These are phyloP conservation scores for Propithecus perrieri DNA, from an alignment of 2,797 vertebrate genomes.

Conservation along the genomic window DNA sequence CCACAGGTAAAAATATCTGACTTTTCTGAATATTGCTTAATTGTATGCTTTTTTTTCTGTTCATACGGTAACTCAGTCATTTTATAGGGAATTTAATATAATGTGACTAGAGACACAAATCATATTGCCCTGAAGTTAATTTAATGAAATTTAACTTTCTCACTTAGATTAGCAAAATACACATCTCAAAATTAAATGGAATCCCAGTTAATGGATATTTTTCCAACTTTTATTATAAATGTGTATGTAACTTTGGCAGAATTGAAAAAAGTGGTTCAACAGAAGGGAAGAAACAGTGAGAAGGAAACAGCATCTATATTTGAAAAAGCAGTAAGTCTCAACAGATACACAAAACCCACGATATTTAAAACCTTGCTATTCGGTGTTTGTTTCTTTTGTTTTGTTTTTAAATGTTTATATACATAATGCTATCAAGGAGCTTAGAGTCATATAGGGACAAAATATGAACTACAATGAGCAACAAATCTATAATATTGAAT, in stretches of 20 bases:
- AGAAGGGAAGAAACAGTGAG: background rate
- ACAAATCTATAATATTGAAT: background rate
- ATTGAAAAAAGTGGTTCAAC: background rate
- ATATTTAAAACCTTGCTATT: background rate
- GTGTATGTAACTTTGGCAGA: background rate
- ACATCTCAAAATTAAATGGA: background rate
- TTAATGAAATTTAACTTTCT: slow-evolving; percentile 18
- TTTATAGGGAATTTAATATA: background rate
- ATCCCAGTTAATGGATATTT: background rate
- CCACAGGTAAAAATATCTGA: background rate
- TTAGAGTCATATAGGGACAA: background rate
- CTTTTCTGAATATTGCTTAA: background rate
- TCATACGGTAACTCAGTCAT: background rate
- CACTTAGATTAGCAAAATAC: background rate
- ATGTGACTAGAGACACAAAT: background rate
- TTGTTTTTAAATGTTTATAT: background rate
- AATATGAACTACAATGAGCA: background rate
- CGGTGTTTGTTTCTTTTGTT: background rate
- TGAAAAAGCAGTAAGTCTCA: background rate
- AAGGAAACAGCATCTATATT: background rate
- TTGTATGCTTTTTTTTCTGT: background rate
- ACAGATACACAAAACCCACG: background rate
- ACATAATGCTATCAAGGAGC: background rate
- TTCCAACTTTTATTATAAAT: background rate
- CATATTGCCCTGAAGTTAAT: background rate